Conservation (phyloP, 1,140 invertebrate species). For the Choristoneura fumiferana region DNA sequence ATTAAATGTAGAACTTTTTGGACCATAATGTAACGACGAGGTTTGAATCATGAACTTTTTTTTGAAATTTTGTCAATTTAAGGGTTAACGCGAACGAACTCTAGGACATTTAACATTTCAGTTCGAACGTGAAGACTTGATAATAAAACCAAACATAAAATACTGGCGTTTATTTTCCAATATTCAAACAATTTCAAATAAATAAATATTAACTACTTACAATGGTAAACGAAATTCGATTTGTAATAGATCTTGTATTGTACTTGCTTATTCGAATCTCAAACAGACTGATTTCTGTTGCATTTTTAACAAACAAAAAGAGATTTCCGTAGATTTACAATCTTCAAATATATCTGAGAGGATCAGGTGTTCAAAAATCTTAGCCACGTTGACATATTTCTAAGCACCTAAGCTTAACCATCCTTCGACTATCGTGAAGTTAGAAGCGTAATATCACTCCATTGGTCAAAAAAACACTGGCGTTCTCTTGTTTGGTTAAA, state of each 20-base stretch:
- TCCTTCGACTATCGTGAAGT: no score
- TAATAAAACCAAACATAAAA: neutral
- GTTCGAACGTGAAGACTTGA: no score
- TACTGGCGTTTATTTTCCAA: slow-evolving; percentile 8
- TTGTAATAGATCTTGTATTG: neutral
- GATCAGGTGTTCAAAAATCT: neutral
- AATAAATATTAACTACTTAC: slow-evolving; percentile 12
- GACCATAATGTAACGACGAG: no score
- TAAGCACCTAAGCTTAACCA: neutral
- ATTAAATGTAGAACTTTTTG: no score
- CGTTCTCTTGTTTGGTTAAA: no score
- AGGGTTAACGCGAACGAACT: no score
- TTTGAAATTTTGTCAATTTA: no score
- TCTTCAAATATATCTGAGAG: neutral
- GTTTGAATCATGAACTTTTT: no score
- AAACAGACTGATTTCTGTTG: neutral
- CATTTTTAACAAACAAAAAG: no score
- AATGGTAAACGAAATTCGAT: slow-evolving; percentile 7
- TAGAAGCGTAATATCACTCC: no score
- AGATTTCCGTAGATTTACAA: neutral
- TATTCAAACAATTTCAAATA: slow-evolving; percentile 1
- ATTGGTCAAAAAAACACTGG: no score
- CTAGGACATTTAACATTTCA: no score
- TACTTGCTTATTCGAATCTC: neutral
- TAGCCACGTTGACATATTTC: neutral